These are phyloP conservation scores for Dinoponera quadriceps DNA, from an alignment of 1,140 invertebrate genomes.

Conservation along the genomic window DNA sequence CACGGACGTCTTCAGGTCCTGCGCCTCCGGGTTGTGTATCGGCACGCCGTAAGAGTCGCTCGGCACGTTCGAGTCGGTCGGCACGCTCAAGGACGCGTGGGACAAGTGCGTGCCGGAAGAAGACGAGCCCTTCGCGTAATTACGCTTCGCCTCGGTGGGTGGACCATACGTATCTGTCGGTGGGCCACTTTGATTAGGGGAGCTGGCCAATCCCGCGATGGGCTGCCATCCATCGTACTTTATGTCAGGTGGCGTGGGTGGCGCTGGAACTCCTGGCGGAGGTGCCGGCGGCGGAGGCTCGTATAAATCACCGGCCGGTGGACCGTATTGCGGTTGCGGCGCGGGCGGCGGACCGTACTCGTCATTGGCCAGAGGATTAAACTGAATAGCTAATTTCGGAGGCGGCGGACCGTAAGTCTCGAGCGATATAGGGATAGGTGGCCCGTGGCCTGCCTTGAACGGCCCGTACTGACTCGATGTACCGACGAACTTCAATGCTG, in stretches of 20 bases:
- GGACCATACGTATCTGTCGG: constrained; percentile 73
- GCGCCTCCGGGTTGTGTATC: constrained; percentile 81
- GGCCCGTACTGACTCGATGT: constrained; percentile 69
- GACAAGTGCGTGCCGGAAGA: background rate
- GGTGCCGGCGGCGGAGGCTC: constrained; percentile 87
- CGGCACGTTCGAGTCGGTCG: constrained; percentile 75
- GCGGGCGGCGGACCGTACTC: constrained; percentile 80
- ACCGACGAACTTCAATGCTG: constrained; percentile 82
- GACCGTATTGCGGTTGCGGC: constrained; percentile 79
- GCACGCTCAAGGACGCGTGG: background rate
- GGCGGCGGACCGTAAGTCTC: constrained; percentile 82
- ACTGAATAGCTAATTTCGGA: constrained; percentile 84
- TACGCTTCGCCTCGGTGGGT: constrained; percentile 69
- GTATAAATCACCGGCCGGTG: constrained; percentile 83
- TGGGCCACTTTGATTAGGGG: constrained; percentile 65
- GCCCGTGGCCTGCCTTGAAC: constrained; percentile 75
- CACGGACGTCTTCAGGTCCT: constrained; percentile 80
- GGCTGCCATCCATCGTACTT: constrained; percentile 94
- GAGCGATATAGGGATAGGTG: constrained; percentile 79
- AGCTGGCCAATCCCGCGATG: constrained; percentile 87
- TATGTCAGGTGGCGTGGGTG: constrained; percentile 90
- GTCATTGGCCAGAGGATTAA: constrained; percentile 82
- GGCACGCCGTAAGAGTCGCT: constrained; percentile 84
- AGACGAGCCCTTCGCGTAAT: background rate
- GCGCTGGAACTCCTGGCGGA: constrained; percentile 89